A percentile compares a stretch with the other conserved stretches of the same genome.
phyloP scores from a whole-genome alignment of 2,797 vertebrate genomes.

The Centropyge bicolor region DNA sequence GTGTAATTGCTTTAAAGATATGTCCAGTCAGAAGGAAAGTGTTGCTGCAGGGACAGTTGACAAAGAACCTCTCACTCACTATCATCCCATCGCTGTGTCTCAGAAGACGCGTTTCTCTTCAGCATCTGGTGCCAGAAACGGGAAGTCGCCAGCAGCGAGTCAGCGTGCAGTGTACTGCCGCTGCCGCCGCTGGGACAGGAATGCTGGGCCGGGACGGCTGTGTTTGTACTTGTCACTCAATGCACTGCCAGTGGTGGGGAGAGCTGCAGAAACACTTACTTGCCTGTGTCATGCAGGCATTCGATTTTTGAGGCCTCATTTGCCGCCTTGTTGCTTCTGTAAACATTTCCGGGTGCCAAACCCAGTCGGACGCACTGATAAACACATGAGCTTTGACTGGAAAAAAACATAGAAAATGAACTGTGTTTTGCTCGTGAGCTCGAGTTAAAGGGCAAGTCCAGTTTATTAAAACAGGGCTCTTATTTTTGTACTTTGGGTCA shows the following conservation, averaged over 20 bases:
- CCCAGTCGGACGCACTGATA: slow-evolving; percentile 77
- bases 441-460: neutral
- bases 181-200: slow-evolving; percentile 59
- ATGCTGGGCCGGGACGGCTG: slow-evolving; percentile 64
- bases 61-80: slow-evolving; percentile 52
- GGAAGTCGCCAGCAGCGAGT: slow-evolving; percentile 43
- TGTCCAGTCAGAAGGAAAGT: slow-evolving; percentile 35
- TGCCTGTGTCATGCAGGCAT: slow-evolving; percentile 78
- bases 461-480: neutral
- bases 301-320: slow-evolving; percentile 83
- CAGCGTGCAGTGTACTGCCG: slow-evolving; percentile 5
- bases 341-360: slow-evolving; percentile 84
- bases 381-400: slow-evolving; percentile 62
- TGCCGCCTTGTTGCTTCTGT: slow-evolving; percentile 82
- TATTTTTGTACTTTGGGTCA: neutral
- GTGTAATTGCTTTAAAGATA: slow-evolving; percentile 59
- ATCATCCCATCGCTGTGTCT: slow-evolving; percentile 35
- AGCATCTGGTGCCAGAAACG: slow-evolving; percentile 52
- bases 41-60: slow-evolving; percentile 44
- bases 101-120: slow-evolving; percentile 53
- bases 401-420: slow-evolving; percentile 69
- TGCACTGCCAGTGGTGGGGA: slow-evolving; percentile 67
- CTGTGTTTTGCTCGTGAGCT: slow-evolving; percentile 33
- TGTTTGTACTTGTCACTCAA: slow-evolving; percentile 87
- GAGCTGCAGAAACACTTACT: slow-evolving; percentile 73